These are phyloP conservation scores for Sphecodes monilicornis DNA, from an alignment of 2,888 invertebrate species.

Conservation along the genomic window DNA sequence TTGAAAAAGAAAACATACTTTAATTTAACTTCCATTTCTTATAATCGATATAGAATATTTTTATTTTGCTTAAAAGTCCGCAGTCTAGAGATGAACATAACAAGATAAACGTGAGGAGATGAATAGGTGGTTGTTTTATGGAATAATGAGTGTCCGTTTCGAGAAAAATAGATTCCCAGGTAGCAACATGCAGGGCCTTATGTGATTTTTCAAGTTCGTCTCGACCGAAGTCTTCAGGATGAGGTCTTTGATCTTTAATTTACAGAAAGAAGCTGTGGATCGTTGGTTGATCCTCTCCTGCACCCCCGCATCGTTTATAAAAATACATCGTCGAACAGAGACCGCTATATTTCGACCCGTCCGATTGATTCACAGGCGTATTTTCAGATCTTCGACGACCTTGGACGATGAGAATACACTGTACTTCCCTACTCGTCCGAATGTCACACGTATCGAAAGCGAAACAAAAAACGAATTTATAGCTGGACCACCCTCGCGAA, in stretches of 20 bases:
- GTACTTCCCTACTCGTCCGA: conserved; percentile 54
- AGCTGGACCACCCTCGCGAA: not conserved
- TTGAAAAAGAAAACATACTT: too few relatives aligned
- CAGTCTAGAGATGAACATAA: too few relatives aligned
- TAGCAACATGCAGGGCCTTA: not conserved
- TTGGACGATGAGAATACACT: conserved; percentile 65
- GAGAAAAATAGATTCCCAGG: not conserved
- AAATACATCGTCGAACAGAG: conserved; percentile 72
- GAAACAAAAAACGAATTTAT: conserved; percentile 17
- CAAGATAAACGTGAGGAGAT: too few relatives aligned
- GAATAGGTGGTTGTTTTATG: too few relatives aligned
- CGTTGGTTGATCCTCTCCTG: conserved; percentile 6
- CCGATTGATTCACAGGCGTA: conserved; percentile 74
- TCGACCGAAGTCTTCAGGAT: not conserved
- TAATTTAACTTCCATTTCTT: too few relatives aligned
- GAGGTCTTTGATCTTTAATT: conserved; percentile 52
- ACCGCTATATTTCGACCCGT: conserved; percentile 74
- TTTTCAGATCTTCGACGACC: conserved; percentile 74
- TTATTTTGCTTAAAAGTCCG: too few relatives aligned
- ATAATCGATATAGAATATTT: too few relatives aligned
- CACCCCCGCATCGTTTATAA: conserved; percentile 55
- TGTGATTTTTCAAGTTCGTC: conserved; percentile 13
- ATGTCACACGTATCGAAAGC: conserved; percentile 30
- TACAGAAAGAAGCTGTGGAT: not conserved
- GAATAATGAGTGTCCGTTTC: too few relatives aligned